A percentile compares a stretch with the other conserved stretches of the same genome.
These are phyloP conservation scores for Loris lydekkerianus DNA, from an alignment of 2,797 vertebrate genomes.

Conservation along the genomic window DNA sequence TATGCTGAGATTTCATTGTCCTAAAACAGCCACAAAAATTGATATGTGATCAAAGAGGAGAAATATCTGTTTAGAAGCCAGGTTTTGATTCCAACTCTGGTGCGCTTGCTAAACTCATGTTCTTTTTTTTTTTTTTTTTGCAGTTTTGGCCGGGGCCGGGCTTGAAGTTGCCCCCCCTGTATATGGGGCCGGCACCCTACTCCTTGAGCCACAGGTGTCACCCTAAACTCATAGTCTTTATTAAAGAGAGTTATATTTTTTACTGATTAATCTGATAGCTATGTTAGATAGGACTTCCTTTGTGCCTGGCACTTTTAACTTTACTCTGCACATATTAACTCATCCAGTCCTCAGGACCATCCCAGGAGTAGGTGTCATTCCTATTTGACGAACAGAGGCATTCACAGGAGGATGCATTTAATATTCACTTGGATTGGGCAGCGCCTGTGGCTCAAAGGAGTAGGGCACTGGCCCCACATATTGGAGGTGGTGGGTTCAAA, in stretches of 20 bases:
- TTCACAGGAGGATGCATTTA: conserved; percentile 16
- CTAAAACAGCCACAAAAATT: conserved; percentile 54
- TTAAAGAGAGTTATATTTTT: conserved; percentile 5
- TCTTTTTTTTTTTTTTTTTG: neutral
- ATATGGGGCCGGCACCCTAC: too few species aligned
- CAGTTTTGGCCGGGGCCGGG: too few species aligned
- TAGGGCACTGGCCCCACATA: too few species aligned
- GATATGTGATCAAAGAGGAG: conserved; percentile 71
- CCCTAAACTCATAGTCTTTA: conserved; percentile 40
- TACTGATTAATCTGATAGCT: conserved; percentile 43
- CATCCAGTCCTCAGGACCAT: neutral
- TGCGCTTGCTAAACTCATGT: conserved; percentile 3
- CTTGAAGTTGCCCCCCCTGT: too few species aligned
- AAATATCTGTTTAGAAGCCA: conserved; percentile 65
- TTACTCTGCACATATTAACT: conserved; percentile 1
- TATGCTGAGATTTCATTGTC: conserved; percentile 66
- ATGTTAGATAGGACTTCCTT: conserved; percentile 45
- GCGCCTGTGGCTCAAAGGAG: too few species aligned
- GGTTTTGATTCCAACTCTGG: conserved; percentile 58
- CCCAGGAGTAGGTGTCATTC: neutral
- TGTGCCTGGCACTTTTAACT: conserved; percentile 28
- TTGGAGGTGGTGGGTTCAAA: too few species aligned
- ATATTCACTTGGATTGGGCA: neutral
- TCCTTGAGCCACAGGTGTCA: too few species aligned
- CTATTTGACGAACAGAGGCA: conserved; percentile 43